Evolutionary conservation across 1,140 invertebrate genomes (phyloP).

Genomic region (Zaprionus gabonicus): DNA sequence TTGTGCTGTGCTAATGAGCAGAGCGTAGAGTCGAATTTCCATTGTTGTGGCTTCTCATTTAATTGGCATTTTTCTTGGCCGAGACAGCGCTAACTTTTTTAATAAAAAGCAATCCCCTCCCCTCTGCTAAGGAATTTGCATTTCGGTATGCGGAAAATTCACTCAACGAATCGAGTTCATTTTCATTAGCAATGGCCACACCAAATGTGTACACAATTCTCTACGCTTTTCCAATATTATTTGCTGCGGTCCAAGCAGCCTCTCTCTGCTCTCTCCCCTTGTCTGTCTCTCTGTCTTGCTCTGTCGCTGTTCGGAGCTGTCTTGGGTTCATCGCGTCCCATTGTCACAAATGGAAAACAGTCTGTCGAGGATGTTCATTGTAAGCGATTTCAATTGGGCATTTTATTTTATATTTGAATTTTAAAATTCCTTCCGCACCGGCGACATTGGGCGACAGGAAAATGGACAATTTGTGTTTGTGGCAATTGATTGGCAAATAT

Average conservation of each 20-base stretch:
- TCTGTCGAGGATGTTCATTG: constrained; percentile 64
- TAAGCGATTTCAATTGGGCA: constrained; percentile 81
- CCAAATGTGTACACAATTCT: constrained; percentile 74
- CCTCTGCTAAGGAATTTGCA: constrained; percentile 35
- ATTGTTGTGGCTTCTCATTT: constrained; percentile 52
- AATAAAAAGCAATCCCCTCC: constrained; percentile 59
- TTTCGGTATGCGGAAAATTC: constrained; percentile 57
- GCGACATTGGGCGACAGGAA: constrained; percentile 76
- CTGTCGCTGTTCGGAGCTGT: constrained; percentile 37
- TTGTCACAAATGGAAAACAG: constrained; percentile 55
- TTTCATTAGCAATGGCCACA: constrained; percentile 73
- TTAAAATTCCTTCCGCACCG: constrained; percentile 83
- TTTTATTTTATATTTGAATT: constrained; percentile 84
- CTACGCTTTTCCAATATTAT: constrained; percentile 82
- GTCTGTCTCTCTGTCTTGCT: background rate
- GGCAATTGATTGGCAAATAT: constrained; percentile 84
- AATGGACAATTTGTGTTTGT: constrained; percentile 84
- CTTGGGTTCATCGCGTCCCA: constrained; percentile 68
- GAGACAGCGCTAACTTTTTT: constrained; percentile 62
- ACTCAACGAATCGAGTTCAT: constrained; percentile 59
- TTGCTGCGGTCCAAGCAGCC: constrained; percentile 61
- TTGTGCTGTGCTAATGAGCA: constrained; percentile 67
- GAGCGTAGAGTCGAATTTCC: constrained; percentile 17
- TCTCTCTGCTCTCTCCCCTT: background rate
- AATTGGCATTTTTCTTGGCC: constrained; percentile 59